phyloP scores from a whole-genome alignment of 2,797 vertebrate genomes.

The Lycodopsis pacificus region DNA sequence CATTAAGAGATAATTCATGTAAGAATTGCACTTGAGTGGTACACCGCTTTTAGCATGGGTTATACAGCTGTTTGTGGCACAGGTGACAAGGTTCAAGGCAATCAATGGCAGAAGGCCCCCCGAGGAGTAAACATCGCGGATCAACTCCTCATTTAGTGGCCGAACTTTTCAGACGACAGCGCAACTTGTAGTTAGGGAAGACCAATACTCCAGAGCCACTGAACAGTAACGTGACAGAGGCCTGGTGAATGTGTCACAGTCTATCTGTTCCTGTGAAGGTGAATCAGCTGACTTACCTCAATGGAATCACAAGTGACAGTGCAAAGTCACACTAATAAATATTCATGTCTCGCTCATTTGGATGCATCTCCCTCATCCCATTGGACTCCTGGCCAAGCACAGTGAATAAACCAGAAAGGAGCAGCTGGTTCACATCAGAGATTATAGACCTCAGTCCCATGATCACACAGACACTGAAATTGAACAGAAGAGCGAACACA shows the following conservation, averaged over 20 bases:
- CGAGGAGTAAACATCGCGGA: constrained; percentile 20
- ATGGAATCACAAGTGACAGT: constrained; percentile 32
- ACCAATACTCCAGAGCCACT: constrained; percentile 44
- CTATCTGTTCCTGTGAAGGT: constrained; percentile 35
- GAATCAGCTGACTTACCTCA: constrained; percentile 36
- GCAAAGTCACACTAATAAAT: constrained; percentile 57
- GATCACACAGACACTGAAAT: neutral
- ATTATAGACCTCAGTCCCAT: neutral
- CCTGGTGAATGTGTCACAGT: constrained; percentile 16
- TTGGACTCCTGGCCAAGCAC: constrained; percentile 15
- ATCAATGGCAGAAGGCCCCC: constrained; percentile 30
- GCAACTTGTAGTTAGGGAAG: constrained; percentile 34
- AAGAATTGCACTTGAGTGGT: neutral
- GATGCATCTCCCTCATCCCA: constrained; percentile 29
- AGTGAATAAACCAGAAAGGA: constrained; percentile 13
- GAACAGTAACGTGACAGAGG: constrained; percentile 19
- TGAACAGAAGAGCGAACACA: neutral
- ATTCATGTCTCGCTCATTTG: constrained; percentile 51
- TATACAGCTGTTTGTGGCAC: neutral
- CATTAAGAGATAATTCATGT: neutral
- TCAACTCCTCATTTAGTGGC: constrained; percentile 36
- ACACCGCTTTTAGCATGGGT: neutral
- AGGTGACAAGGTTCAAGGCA: constrained; percentile 24
- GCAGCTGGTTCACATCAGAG: constrained; percentile 20
- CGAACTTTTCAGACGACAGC: constrained; percentile 59